phyloP scores from a whole-genome alignment of 35 echinoderm and acorn worm genomes.

The Eucidaris tribuloides region DNA sequence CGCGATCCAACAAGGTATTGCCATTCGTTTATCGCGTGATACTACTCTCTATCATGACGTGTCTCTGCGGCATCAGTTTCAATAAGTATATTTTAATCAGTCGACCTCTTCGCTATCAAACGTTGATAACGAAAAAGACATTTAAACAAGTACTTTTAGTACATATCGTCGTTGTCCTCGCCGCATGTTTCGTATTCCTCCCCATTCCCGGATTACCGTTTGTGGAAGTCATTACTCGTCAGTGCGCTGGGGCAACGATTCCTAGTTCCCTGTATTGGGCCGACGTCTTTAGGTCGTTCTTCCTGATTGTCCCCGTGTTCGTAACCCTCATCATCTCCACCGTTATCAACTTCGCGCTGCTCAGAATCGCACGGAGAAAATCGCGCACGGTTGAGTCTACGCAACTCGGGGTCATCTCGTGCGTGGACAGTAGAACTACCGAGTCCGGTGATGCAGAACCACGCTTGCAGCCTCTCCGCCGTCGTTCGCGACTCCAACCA shows the following conservation, averaged over 20 bases:
- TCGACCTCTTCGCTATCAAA: neutral
- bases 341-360: neutral
- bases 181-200: neutral
- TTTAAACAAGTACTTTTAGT: neutral
- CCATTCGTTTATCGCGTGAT: neutral
- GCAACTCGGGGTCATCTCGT: neutral
- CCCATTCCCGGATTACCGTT: neutral
- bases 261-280: neutral
- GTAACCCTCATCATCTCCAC: neutral
- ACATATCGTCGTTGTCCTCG: neutral
- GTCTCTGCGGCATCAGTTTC: conserved; percentile 1
- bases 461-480: neutral
- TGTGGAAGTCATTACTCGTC: neutral
- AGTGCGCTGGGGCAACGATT: too few relatives aligned
- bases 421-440: neutral
- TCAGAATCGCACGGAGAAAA: neutral
- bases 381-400: neutral
- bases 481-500: neutral
- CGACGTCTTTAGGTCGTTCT: neutral
- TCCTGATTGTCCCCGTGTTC: neutral
- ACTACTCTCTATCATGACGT: neutral
- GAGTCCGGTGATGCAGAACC: neutral
- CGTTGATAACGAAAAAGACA: neutral
- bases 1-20: neutral
- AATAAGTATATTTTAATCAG: neutral